Conservation (phyloP, 2,113 vertebrate species). For the Riparia riparia region DNA sequence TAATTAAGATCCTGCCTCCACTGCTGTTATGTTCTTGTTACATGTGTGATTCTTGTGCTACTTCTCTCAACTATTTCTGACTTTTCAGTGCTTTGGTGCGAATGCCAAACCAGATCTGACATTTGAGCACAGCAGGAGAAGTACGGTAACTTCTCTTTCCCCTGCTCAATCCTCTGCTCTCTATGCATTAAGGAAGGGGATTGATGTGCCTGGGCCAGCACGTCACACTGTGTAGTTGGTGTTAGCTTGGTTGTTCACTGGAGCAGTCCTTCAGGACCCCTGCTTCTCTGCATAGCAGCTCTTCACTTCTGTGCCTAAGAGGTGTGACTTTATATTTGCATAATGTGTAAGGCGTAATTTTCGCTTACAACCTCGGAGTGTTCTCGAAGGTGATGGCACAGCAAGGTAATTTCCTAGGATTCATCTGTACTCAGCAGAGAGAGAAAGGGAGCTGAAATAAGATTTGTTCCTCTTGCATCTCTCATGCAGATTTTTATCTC, state of each 20-base stretch:
- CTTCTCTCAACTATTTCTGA: not conserved
- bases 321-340: not conserved
- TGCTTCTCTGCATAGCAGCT: not conserved
- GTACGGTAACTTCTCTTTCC: not conserved
- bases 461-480: not conserved
- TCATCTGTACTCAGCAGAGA: not conserved
- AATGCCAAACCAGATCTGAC: not conserved
- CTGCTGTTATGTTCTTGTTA: not conserved
- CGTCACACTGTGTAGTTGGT: accelerated
- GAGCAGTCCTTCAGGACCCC: not conserved
- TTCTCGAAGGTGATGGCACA: not conserved
- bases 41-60: accelerated
- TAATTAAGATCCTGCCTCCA: not conserved
- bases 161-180: not conserved
- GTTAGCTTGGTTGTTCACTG: not conserved
- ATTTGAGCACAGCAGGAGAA: not conserved
- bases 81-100: not conserved
- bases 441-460: not conserved
- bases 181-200: not conserved
- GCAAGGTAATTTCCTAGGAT: not conserved
- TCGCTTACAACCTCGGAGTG: not conserved
- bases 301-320: not conserved
- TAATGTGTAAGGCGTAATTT: not conserved
- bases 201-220: not conserved
- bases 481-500: not conserved